Percentiles rank a stretch among this genome's conserved stretches.
phyloP scores from a whole-genome alignment of 2,888 invertebrate genomes.

The Agrochola lychnidis region DNA sequence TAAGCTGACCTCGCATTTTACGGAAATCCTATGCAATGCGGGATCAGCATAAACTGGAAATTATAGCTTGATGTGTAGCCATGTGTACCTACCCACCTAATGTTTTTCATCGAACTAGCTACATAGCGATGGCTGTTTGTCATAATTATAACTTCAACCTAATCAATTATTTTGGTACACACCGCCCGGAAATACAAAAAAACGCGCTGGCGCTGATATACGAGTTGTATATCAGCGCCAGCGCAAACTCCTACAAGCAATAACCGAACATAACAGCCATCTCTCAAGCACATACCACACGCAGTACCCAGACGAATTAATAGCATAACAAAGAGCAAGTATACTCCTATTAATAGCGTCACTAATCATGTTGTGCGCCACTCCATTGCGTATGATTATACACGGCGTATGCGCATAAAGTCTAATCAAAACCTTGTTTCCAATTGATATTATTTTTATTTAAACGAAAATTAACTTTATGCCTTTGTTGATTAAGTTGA shows the following conservation, averaged over 20 bases:
- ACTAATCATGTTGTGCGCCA: constrained; percentile 69
- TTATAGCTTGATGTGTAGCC: too few species aligned
- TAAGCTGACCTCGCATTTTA: too few species aligned
- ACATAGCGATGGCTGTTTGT: neutral
- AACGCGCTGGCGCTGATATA: too few species aligned
- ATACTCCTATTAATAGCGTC: constrained; percentile 69
- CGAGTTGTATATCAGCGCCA: neutral
- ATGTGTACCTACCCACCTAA: neutral
- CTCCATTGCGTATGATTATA: constrained; percentile 68
- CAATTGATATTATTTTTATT: neutral
- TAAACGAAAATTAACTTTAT: neutral
- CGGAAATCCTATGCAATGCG: too few species aligned
- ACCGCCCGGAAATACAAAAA: neutral
- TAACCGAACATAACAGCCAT: constrained; percentile 24
- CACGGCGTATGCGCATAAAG: constrained; percentile 64
- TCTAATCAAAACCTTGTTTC: neutral
- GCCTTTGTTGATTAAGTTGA: fast-evolving
- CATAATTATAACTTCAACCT: too few species aligned
- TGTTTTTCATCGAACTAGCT: neutral
- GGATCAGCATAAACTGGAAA: too few species aligned
- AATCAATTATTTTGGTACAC: neutral
- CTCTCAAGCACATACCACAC: constrained; percentile 29
- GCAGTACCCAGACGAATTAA: constrained; percentile 43
- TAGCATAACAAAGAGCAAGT: constrained; percentile 52
- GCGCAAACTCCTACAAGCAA: neutral